Base-by-base conservation (phyloP, 2,888 invertebrate species). In the Cepaea hortensis region DNA sequence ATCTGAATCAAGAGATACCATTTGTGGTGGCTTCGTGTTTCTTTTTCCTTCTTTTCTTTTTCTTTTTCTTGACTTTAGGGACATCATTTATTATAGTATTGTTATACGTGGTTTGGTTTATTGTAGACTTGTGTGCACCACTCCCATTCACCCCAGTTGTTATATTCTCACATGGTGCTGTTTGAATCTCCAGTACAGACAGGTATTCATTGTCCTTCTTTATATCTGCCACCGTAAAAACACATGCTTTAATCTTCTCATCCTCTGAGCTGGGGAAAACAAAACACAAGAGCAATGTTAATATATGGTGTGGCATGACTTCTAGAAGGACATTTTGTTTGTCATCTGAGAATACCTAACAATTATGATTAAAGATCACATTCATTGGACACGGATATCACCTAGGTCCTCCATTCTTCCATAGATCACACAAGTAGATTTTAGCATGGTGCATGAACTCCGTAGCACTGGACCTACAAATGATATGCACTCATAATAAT, bases 191-290 rank as follows among this genome's bases (percentile, higher is more conserved):
- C 55, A 91, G 91, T 65, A 89, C 89, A 20, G 90, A 89, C 35
- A 93, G 82, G 48, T 89, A 88, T 80, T 90, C 91, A 72, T 90
- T 89, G 81, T 92, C 91, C 50, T 82, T 35, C 15, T 70, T 48
- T 48, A 86, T 82, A 65, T 86, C 86, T 15, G 75, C 7, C 35
- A 82, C 82, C 61, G 88, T 68, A 62, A 81, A 82, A 20, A 86
- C 84, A 81, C 84, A 84, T n/a, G 84, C 84, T 23, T 35, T 80
- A 5, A 88, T 81, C 20, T 84, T 85, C 76, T 88, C 89, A 83
- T 89, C 89, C 83, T 91, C 90, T 35, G 90, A 90, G 87, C 84
- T 84, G 35, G 35, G 35, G 35, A 35, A 35, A 35, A 35, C 35
- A 35, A 35, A 35, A 35, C 35, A 35, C 35, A 35, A 35, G 35